Evolutionary conservation across 2,888 invertebrate genomes (phyloP).

Genomic region (Hecatera dysodea): DNA sequence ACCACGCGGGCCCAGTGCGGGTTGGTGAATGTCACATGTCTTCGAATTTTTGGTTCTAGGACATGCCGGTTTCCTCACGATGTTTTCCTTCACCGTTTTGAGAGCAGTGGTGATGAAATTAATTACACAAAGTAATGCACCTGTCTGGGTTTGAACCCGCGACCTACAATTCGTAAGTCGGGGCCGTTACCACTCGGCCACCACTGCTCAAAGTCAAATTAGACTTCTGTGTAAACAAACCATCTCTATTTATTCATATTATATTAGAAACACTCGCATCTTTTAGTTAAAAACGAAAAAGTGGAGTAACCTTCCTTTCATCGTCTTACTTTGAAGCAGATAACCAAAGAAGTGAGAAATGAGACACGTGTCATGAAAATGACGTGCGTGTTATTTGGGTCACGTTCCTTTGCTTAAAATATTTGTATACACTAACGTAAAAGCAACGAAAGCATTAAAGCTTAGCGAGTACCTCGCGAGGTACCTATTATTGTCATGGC

Average conservation of each 20-base stretch:
- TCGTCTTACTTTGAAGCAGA: conserved; percentile 32
- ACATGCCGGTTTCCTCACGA: too few species aligned
- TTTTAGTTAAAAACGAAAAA: conserved; percentile 18
- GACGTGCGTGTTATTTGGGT: conserved; percentile 48
- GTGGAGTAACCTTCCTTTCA: not conserved
- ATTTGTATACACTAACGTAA: conserved; percentile 48
- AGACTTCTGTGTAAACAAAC: conserved; percentile 1
- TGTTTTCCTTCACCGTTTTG: too few species aligned
- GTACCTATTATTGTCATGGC: conserved; percentile 49
- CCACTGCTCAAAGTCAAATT: too few species aligned
- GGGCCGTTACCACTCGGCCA: too few species aligned
- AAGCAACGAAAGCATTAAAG: conserved; percentile 41
- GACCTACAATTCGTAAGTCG: too few species aligned
- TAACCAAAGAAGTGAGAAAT: conserved; percentile 44
- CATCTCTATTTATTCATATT: not conserved
- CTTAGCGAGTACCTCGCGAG: conserved; percentile 42
- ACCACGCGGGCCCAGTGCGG: too few species aligned
- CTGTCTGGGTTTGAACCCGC: too few species aligned
- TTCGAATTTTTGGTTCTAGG: too few species aligned
- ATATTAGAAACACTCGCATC: not conserved
- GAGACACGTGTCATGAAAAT: conserved; percentile 32
- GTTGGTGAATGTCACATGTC: too few species aligned
- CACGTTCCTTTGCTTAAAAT: conserved; percentile 51
- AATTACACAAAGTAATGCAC: too few species aligned
- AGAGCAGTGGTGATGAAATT: too few species aligned